Conservation (phyloP, 2,797 vertebrate species). For the Eulemur mongoz region DNA sequence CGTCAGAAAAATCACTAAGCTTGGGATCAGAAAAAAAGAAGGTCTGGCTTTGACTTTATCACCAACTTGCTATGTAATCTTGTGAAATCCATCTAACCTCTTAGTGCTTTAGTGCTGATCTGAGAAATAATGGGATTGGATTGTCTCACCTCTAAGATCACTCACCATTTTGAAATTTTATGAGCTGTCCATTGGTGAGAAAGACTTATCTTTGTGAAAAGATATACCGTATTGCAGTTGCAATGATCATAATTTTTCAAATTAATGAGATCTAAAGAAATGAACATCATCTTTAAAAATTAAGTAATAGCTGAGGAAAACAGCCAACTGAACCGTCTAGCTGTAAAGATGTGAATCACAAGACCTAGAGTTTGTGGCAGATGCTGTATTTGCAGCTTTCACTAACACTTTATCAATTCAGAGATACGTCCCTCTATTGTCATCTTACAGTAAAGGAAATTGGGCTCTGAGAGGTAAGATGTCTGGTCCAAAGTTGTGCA, state of each 20-base stretch:
- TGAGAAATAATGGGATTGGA: background rate
- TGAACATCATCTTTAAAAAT: background rate
- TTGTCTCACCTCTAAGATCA: background rate
- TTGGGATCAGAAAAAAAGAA: background rate
- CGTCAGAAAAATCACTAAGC: background rate
- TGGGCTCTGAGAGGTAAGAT: background rate
- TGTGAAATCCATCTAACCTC: background rate
- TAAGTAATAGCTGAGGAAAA: background rate
- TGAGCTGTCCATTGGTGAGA: background rate
- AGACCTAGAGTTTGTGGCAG: background rate
- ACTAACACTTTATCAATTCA: background rate
- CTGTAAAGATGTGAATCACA: background rate
- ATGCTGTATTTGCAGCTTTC: background rate
- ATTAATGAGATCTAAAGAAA: background rate
- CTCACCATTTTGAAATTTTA: background rate
- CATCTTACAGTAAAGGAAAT: background rate
- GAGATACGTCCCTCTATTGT: background rate
- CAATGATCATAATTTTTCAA: background rate
- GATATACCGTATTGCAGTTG: background rate
- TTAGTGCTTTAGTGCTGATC: background rate
- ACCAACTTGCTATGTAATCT: background rate
- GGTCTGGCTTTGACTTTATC: background rate
- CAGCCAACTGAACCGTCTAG: background rate
- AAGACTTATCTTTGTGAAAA: background rate
- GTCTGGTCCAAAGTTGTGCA: background rate